Evolutionary conservation across 2,797 vertebrate genomes (phyloP).

Genomic region (Chloroceryle inda): DNA sequence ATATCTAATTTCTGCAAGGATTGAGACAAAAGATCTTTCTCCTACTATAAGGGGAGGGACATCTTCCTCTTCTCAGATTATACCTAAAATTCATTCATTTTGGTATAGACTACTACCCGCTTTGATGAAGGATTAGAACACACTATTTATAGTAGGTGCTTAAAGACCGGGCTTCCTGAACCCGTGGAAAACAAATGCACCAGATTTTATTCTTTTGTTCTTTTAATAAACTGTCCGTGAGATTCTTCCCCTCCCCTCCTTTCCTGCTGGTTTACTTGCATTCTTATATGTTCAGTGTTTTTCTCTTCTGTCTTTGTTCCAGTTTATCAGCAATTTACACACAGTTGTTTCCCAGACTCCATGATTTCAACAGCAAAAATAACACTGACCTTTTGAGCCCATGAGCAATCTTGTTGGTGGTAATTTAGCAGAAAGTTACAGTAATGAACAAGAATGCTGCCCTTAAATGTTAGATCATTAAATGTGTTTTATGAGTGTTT

Average conservation of each 20-base stretch:
- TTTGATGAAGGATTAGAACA: slow-evolving; percentile 57
- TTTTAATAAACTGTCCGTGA: slow-evolving; percentile 71
- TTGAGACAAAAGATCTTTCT: slow-evolving; percentile 13
- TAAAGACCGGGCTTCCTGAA: slow-evolving; percentile 63
- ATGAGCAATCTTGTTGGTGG: slow-evolving; percentile 35
- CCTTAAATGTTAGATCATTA: slow-evolving; percentile 53
- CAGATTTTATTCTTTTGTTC: slow-evolving; percentile 74
- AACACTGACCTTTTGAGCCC: slow-evolving; percentile 69
- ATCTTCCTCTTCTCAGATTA: slow-evolving; percentile 38
- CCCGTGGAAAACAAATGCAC: slow-evolving; percentile 50
- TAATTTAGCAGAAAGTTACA: slow-evolving; percentile 64
- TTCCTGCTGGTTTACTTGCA: slow-evolving; percentile 71
- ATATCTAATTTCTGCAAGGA: background rate
- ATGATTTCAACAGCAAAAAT: slow-evolving; percentile 65
- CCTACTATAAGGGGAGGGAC: background rate
- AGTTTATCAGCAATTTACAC: slow-evolving; percentile 76
- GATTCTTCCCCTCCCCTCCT: slow-evolving; percentile 70
- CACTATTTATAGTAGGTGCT: slow-evolving; percentile 67
- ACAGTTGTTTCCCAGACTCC: slow-evolving; percentile 70
- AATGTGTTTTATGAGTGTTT: slow-evolving; percentile 43
- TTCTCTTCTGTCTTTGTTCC: slow-evolving; percentile 69
- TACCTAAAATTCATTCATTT: slow-evolving; percentile 38
- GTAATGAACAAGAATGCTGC: slow-evolving; percentile 31
- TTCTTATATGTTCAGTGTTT: slow-evolving; percentile 69
- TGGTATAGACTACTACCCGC: background rate